These are phyloP conservation scores for Anser cygnoides DNA, from an alignment of 2,113 vertebrate species.

Conservation along the genomic window DNA sequence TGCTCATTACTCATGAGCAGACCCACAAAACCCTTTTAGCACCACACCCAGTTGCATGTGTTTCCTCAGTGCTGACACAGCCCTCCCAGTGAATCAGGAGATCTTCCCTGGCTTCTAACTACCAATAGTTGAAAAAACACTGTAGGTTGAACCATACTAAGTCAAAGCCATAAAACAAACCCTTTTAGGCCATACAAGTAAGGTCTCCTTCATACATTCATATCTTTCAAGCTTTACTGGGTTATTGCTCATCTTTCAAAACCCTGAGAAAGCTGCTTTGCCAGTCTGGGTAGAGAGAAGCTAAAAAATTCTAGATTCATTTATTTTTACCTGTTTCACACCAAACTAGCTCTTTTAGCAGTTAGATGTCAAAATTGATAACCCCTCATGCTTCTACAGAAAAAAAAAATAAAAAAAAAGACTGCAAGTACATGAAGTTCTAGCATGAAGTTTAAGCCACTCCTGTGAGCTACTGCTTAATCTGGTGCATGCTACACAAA, in stretches of 20 bases:
- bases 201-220: background rate
- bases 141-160: background rate
- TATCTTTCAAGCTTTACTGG: background rate
- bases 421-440: rapidly evolving
- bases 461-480: background rate
- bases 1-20: slow-evolving; percentile 12
- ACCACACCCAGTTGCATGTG: background rate
- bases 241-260: background rate
- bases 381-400: background rate
- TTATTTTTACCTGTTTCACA: background rate
- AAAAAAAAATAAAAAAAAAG: background rate
- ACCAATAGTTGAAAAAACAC: background rate
- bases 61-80: background rate
- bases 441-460: background rate
- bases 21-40: background rate
- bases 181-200: background rate
- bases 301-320: background rate
- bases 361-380: background rate
- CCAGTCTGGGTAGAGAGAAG: background rate
- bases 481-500: rapidly evolving
- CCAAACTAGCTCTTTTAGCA: background rate
- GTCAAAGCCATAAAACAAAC: background rate
- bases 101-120: background rate
- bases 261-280: background rate
- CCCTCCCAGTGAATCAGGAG: background rate